A percentile compares a stretch with the other conserved stretches of the same genome.
phyloP scores from a whole-genome alignment of 2,113 vertebrate genomes.

The Vulpes lagopus region DNA sequence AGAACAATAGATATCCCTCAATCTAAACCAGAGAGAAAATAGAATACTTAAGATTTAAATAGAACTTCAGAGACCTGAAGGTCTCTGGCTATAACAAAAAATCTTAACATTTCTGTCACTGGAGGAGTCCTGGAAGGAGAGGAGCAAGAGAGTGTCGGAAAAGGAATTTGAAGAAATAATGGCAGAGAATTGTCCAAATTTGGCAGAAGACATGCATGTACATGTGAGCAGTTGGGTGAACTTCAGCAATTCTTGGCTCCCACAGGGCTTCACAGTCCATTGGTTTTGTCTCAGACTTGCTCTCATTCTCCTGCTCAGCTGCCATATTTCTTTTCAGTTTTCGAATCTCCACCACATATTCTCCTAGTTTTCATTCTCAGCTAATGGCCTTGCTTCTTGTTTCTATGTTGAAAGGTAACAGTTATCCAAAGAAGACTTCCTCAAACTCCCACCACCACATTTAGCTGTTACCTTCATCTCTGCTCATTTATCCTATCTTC shows the following conservation, averaged over 20 bases:
- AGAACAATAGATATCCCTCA: neutral
- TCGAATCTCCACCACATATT: neutral
- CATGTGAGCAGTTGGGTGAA: neutral
- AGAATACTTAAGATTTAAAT: neutral
- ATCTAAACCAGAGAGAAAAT: neutral
- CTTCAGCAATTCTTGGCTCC: neutral
- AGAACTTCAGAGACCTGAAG: neutral
- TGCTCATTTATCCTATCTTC: neutral
- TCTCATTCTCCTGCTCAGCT: neutral
- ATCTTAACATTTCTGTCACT: neutral
- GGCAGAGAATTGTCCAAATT: neutral
- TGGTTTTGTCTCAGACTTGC: neutral
- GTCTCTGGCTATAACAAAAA: neutral
- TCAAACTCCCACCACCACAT: neutral
- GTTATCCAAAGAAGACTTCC: neutral
- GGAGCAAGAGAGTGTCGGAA: neutral
- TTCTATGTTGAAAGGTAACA: slow-evolving; percentile 12
- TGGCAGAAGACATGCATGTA: neutral
- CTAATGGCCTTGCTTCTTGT: neutral
- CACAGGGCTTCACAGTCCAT: neutral
- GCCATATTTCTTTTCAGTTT: neutral
- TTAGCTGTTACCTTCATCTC: neutral
- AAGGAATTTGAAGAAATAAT: slow-evolving; percentile 44
- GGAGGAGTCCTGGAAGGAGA: neutral
- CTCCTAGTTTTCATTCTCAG: neutral